Base-by-base conservation (phyloP, 1,140 invertebrate species). In the Drosophila truncata region DNA sequence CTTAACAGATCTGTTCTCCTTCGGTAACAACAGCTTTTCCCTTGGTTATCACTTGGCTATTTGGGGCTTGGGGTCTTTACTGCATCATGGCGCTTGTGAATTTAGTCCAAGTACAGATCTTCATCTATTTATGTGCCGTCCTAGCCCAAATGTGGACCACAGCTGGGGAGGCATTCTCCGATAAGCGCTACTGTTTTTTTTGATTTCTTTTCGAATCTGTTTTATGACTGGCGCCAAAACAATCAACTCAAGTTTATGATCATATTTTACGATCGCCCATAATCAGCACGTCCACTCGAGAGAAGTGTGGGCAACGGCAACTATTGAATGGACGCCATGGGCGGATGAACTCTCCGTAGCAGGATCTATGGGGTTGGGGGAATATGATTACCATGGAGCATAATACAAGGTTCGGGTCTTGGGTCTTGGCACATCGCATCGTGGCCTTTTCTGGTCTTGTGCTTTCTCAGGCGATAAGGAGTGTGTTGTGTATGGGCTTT, bases 221-320 rank as follows among this genome's bases (percentile, higher is more conserved):
- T 78, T 90, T 87, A 91, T 78, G 77, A 72, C 67, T 91, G 87
- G 87, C 88, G 87, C 87, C 87, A 91, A 83, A 72, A 63, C 69
- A 59, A 80, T 78, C 74, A 84, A 72, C 47, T 55, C 60, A 31
- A 67, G 61, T 82, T 90, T 74, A 90, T 64, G 82, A 82, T 75
- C 64, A 46, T 5, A 60, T 84, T 77, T 87, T 52, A 87, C 78
- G 81, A 85, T 75, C 72, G 69, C 25, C 58, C 58, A 49, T 57
- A 37, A 78, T 85, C 77, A 52, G 27, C 27, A 8, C 46, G 44
- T 31, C 58, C 44, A 60, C 33, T 52, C 58, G 58, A 29, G 58
- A 37, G 14, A 50, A 75, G 44, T 61, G 73, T 54, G 74, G 52
- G 47, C 47, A 50, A 78, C 41, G 20, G 20, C 31, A 54, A 78